These are phyloP conservation scores for Nesidiocoris tenuis DNA, from an alignment of 2,888 invertebrate genomes.

Conservation along the genomic window DNA sequence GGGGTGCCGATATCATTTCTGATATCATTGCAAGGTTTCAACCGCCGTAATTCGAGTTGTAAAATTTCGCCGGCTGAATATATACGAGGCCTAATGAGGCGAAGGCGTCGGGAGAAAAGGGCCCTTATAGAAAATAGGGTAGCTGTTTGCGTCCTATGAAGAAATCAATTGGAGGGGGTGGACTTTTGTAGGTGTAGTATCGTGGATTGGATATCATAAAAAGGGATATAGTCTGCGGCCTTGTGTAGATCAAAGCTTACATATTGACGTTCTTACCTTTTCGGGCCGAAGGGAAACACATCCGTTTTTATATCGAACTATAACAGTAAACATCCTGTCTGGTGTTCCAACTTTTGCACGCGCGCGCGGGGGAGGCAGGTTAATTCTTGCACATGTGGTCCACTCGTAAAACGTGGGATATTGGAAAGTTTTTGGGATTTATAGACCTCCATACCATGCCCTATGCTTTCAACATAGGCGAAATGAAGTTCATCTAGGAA, in stretches of 20 bases:
- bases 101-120: constrained; percentile 1
- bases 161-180: constrained; percentile 31
- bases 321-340: constrained; percentile 47
- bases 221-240: constrained; percentile 3
- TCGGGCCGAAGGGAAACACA: neutral
- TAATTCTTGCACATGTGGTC: constrained; percentile 47
- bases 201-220: constrained; percentile 5
- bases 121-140: neutral
- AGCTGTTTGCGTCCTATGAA: constrained; percentile 28
- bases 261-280: constrained; percentile 31
- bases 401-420: constrained; percentile 45
- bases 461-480: neutral
- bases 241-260: constrained; percentile 37
- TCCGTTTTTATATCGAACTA: constrained; percentile 46
- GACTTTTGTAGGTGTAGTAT: neutral
- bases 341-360: neutral
- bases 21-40: constrained; percentile 32
- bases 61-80: constrained; percentile 40
- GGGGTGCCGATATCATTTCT: constrained; percentile 26
- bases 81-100: constrained; percentile 39
- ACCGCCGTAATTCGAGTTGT: constrained; percentile 34
- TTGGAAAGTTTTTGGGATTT: constrained; percentile 46
- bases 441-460: neutral
- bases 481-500: constrained; percentile 29
- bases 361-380: constrained; percentile 28